Base-by-base conservation (phyloP, 2,888 invertebrate species). In the Dorcus hopei region DNA sequence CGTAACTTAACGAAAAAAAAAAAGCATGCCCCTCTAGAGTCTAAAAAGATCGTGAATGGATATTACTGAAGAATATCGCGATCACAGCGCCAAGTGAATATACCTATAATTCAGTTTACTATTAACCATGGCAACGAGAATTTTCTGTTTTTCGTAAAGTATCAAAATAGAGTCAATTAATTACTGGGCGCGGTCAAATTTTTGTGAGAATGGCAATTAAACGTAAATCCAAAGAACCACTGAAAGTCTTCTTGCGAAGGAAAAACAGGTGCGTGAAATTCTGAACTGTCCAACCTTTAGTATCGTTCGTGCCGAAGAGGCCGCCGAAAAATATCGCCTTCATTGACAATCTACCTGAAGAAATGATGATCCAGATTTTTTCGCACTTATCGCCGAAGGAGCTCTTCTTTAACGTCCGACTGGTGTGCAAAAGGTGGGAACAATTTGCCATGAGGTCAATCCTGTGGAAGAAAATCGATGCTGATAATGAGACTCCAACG, bases 341-440 rank as follows among this genome's bases (percentile, higher is more conserved):
- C 23, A 50, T 63, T 8, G 26, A 41, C 9, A 50, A 56, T n/a
- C 41, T 67, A 39, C 66, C 66, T 0, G 58, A 59, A 33, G 66
- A 67, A 54, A 16, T 63, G 9, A 43, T 67, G 3, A 40, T 54
- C 11, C 58, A 54, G 14, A 59, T 66, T 7, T 66, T 66, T 41
- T 56, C 54, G 9, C 45, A 57, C 38, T 54, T 66, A 7, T 23
- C 59, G 1, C 47, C 54, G 38, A 48, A 57, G n/a, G 65, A 66
- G 11, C 49, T 64, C 9, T 61, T 63, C 41, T 63, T 49, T 33
- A 58, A 45, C 41, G 33, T 63, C 2, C 52, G 65, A 41, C 56
- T 57, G 16, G 66, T 66, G 39, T 65, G 63, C 41, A 53, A 52
- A 52, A 48, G 52, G 52, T 66, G 60, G 57, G 54, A 52, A 16